Evolutionary conservation across 2,888 invertebrate genomes (phyloP).

Genomic region (Alcis repandata): DNA sequence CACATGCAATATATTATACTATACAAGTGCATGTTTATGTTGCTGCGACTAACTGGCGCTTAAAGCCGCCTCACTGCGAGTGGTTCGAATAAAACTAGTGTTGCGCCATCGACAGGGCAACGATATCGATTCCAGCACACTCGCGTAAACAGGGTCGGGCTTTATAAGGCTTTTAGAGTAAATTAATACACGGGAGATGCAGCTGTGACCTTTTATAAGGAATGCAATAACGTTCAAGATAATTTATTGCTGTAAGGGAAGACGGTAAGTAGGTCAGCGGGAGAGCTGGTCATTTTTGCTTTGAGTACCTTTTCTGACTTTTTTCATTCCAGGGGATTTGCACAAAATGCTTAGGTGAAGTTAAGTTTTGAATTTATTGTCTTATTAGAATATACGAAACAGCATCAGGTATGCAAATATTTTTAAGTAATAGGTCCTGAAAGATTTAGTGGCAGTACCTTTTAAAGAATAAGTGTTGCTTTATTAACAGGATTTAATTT

Average conservation of each 20-base stretch:
- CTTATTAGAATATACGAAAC: background rate
- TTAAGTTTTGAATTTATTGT: background rate
- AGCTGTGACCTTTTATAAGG: constrained; percentile 26
- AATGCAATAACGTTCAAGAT: constrained; percentile 26
- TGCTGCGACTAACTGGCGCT: constrained; percentile 40
- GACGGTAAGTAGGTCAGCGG: constrained; percentile 15
- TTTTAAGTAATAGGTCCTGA: no score
- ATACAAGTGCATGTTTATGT: background rate
- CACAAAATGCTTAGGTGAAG: background rate
- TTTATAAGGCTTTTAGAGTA: constrained; percentile 18
- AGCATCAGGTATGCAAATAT: no score
- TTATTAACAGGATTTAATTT: no score
- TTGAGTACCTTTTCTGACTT: background rate
- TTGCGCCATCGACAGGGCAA: background rate
- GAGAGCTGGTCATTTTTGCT: constrained; percentile 11
- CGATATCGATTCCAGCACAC: constrained; percentile 18
- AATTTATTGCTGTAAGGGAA: constrained; percentile 19
- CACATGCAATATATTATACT: background rate
- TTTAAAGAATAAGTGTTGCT: no score
- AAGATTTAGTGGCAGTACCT: no score
- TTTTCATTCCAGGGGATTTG: background rate
- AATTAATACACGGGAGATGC: constrained; percentile 25
- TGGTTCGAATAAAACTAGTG: constrained; percentile 12
- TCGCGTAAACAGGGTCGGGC: background rate
- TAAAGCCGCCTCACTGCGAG: constrained; percentile 14